Base-by-base conservation (phyloP, 2,113 vertebrate genomes). In the Seriola quinqueradiata region DNA sequence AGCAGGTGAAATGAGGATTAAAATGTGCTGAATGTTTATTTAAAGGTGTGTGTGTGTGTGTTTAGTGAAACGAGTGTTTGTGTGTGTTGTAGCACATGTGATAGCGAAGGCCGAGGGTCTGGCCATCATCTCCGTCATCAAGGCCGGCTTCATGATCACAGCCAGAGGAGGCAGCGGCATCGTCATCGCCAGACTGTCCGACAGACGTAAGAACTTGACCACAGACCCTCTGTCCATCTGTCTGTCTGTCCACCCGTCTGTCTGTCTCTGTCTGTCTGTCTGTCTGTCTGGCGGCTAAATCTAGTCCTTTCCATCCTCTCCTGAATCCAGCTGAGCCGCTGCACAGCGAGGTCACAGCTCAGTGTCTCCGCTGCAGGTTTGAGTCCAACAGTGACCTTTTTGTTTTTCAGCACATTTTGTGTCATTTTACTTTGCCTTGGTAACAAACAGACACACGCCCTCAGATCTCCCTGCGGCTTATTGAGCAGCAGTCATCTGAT, bases 31-130 rank as follows among this genome's bases (percentile, higher is more conserved):
- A 44, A 44, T 44, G 42, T 44, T 44, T 46, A 8, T 50, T 50
- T 7, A 19, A 50, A n/a, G 5, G 21, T 42, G 36, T 68, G 14
- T 46, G 0, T n/a, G 19, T 42, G 19, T 61, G 9, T 46, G 0
- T 48, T 3, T 17, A 4, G 2, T 48, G 96, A 96, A 87, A 1
- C 3, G 38, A 54, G 21, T 74, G 9, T 44, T 0, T 59, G 5
- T 58, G 48, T 54, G 52, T 77, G 48, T 82, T 67, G 44, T 28
- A 99, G 98, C 97, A 74, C 97, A 99, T 0, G 96, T 99, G 7
- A 97, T 99, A 63, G 98, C 97, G 3, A 99, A 96, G 93, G 98
- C 98, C 0, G 96, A 99, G 88, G 98, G 98, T 42, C 96, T 99
- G 44, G 98, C 97, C 25, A 92, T 99, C 90, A 90, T 99, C 82